Percentiles rank a stretch among this genome's conserved stretches.
Evolutionary conservation across 2,797 vertebrate genomes (phyloP).

Genomic region (Hyperoplus immaculatus): DNA sequence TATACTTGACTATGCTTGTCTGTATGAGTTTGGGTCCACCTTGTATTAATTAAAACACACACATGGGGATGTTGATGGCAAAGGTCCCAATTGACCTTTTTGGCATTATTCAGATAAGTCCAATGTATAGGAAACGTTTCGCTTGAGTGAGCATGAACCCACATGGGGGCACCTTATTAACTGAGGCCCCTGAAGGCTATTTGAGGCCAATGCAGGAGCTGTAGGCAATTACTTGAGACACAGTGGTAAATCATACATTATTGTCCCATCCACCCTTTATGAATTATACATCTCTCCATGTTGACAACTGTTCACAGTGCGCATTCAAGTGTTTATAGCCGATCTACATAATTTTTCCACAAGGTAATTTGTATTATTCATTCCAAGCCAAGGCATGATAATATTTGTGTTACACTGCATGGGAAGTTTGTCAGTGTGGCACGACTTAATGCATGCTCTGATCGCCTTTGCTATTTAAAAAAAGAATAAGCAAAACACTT

Average conservation of each 20-base stretch:
- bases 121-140: conserved; percentile 9
- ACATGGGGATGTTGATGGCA: not conserved
- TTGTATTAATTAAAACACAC: too few relatives aligned
- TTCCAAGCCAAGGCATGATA: conserved; percentile 43
- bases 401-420: conserved; percentile 55
- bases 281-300: conserved; percentile 75
- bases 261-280: conserved; percentile 59
- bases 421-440: conserved; percentile 31
- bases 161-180: conserved; percentile 43
- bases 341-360: conserved; percentile 27
- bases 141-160: conserved; percentile 20
- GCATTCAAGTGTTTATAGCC: conserved; percentile 36
- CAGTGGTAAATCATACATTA: conserved; percentile 76
- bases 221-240: conserved; percentile 52
- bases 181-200: not conserved
- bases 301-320: conserved; percentile 75
- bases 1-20: too few relatives aligned
- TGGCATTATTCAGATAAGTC: conserved; percentile 21
- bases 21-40: too few relatives aligned
- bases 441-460: conserved; percentile 39
- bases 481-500: conserved; percentile 34
- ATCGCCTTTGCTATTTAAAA: conserved; percentile 22
- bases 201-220: conserved; percentile 19
- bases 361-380: conserved; percentile 67
- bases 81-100: conserved; percentile 18